These are phyloP conservation scores for Oligia fasciuncula DNA, from an alignment of 2,888 invertebrate genomes.

Conservation along the genomic window DNA sequence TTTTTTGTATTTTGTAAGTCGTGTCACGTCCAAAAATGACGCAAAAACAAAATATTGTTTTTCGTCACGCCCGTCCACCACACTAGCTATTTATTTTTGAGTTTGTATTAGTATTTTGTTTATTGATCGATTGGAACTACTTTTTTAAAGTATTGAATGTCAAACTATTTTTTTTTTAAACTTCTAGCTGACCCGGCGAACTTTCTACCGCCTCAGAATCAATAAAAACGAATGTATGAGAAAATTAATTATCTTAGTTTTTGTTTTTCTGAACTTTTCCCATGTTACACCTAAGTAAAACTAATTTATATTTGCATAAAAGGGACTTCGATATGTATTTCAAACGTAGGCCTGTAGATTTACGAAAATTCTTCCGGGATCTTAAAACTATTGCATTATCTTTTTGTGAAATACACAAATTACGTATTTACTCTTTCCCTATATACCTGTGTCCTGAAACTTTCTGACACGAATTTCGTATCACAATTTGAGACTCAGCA, in stretches of 20 bases:
- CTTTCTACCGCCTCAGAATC: not conserved
- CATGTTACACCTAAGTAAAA: too few species aligned
- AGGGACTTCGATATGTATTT: too few species aligned
- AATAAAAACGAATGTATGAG: too few species aligned
- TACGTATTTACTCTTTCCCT: too few species aligned
- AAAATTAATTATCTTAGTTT: not conserved
- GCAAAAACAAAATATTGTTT: slow-evolving; percentile 85
- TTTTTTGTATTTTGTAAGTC: slow-evolving; percentile 81
- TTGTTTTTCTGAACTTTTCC: not conserved
- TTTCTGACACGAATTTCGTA: too few species aligned
- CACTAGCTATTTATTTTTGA: slow-evolving; percentile 80
- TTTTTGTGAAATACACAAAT: too few species aligned
- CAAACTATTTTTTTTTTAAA: not conserved
- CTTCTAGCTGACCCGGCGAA: not conserved
- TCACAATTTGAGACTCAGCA: too few species aligned
- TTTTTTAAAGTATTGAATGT: not conserved
- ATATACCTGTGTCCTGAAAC: too few species aligned
- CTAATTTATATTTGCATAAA: too few species aligned
- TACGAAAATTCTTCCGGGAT: too few species aligned
- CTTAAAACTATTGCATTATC: too few species aligned
- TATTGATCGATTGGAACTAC: not conserved
- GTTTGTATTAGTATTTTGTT: slow-evolving; percentile 51
- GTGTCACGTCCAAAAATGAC: slow-evolving; percentile 78
- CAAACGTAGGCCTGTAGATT: too few species aligned
- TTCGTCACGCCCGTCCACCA: slow-evolving; percentile 85